Conservation (phyloP, 1,140 invertebrate species). For the Drosophila guanche region DNA sequence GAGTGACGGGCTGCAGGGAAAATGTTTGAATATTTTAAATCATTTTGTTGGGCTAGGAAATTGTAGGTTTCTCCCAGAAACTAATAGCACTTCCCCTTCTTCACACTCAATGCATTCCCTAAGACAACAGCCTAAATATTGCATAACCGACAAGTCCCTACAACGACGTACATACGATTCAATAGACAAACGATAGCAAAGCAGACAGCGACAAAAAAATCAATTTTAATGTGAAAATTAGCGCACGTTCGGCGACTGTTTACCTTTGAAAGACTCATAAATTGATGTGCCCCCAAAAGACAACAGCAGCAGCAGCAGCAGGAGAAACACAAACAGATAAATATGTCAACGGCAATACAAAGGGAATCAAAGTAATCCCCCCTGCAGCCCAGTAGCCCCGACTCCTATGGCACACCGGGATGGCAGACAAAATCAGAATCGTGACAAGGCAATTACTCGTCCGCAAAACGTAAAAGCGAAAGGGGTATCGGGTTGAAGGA, state of each 20-base stretch:
- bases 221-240: conserved; percentile 58
- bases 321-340: conserved; percentile 50
- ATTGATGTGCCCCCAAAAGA: conserved; percentile 52
- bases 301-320: conserved; percentile 11
- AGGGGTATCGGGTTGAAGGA: conserved; percentile 19
- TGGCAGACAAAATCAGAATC: conserved; percentile 48
- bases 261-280: conserved; percentile 60
- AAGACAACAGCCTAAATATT: conserved; percentile 18
- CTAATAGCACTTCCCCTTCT: background rate
- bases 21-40: background rate
- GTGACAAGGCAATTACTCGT: conserved; percentile 53
- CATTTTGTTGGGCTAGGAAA: background rate
- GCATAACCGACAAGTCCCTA: conserved; percentile 27
- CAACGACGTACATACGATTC: conserved; percentile 23
- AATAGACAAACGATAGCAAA: conserved; percentile 20
- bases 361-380: conserved; percentile 35
- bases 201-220: conserved; percentile 32
- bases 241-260: conserved; percentile 66
- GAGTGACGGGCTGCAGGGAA: background rate
- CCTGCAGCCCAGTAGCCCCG: background rate
- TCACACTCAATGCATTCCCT: background rate
- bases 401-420: conserved; percentile 2
- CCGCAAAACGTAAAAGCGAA: conserved; percentile 34
- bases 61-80: too few relatives aligned
- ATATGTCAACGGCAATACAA: conserved; percentile 70